Percentiles rank a stretch among this genome's conserved stretches.
phyloP scores from a whole-genome alignment of 2,888 invertebrate genomes.

The Metalampra italica region DNA sequence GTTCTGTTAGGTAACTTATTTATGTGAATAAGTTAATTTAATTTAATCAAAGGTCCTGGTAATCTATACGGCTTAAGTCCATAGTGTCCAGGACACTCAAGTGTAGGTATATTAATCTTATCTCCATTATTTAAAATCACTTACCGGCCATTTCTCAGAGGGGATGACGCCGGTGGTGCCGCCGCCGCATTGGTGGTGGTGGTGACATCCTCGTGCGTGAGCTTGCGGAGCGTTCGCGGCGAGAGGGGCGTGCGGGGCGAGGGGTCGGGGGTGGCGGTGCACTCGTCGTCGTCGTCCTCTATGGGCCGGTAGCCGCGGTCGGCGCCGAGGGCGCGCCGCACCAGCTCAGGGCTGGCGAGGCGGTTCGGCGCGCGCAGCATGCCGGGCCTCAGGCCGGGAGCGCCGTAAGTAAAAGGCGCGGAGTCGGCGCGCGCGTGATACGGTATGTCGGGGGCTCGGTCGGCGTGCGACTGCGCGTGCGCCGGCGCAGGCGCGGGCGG shows the following conservation, averaged over 20 bases:
- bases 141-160: slow-evolving; percentile 62
- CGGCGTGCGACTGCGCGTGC: slow-evolving; percentile 66
- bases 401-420: slow-evolving; percentile 93
- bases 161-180: slow-evolving; percentile 36
- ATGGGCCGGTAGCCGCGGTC: slow-evolving; percentile 57
- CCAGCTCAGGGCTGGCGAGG: slow-evolving; percentile 90
- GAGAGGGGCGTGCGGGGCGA: slow-evolving; percentile 44
- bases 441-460: slow-evolving; percentile 82
- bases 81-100: too few species aligned
- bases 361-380: slow-evolving; percentile 86
- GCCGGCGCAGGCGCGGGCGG: slow-evolving; percentile 38
- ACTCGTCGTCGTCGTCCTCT: slow-evolving; percentile 63
- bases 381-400: slow-evolving; percentile 76
- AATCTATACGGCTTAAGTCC: too few species aligned
- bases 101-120: too few species aligned
- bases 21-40: slow-evolving; percentile 16
- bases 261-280: slow-evolving; percentile 53
- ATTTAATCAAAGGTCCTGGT: too few species aligned
- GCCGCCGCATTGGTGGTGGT: slow-evolving; percentile 41
- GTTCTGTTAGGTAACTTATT: slow-evolving; percentile 33
- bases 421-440: slow-evolving; percentile 95
- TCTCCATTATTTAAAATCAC: slow-evolving; percentile 10
- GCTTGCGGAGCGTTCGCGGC: slow-evolving; percentile 55
- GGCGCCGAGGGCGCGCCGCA: slow-evolving; percentile 83
- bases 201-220: slow-evolving; percentile 62